phyloP scores from a whole-genome alignment of 2,888 invertebrate species.

The Girardia tigrina region DNA sequence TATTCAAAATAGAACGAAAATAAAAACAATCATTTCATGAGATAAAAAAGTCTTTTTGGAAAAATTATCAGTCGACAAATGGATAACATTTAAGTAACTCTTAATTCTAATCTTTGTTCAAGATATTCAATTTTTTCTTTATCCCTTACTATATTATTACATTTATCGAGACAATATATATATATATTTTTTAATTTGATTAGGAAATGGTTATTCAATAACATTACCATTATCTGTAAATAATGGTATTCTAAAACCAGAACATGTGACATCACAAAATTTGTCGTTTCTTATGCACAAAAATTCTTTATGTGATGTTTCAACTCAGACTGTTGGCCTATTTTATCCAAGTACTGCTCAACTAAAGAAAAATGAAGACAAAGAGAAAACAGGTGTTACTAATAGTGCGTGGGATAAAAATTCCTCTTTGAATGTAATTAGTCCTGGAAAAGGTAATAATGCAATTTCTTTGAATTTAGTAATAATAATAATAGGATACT shows the following conservation, averaged over 20 bases:
- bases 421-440: constrained; percentile 47
- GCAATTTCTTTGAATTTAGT: background rate
- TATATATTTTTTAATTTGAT: too few species aligned
- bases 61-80: too few species aligned
- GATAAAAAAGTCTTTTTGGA: too few species aligned
- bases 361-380: constrained; percentile 42
- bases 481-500: constrained; percentile 43
- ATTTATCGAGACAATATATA: too few species aligned
- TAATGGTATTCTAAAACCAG: background rate
- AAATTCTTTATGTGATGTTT: constrained; percentile 37
- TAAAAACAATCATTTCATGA: too few species aligned
- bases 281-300: background rate
- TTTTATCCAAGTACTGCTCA: constrained; percentile 48
- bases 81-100: too few species aligned
- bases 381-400: constrained; percentile 43
- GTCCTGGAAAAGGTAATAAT: constrained; percentile 48
- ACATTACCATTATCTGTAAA: background rate
- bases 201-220: too few species aligned
- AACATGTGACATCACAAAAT: constrained; percentile 16
- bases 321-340: constrained; percentile 49
- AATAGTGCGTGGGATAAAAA: constrained; percentile 46
- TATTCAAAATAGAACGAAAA: too few species aligned
- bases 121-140: too few species aligned
- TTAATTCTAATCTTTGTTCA: too few species aligned
- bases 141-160: too few species aligned